phyloP scores from a whole-genome alignment of 2,888 invertebrate genomes.

The Apodemia mormo region DNA sequence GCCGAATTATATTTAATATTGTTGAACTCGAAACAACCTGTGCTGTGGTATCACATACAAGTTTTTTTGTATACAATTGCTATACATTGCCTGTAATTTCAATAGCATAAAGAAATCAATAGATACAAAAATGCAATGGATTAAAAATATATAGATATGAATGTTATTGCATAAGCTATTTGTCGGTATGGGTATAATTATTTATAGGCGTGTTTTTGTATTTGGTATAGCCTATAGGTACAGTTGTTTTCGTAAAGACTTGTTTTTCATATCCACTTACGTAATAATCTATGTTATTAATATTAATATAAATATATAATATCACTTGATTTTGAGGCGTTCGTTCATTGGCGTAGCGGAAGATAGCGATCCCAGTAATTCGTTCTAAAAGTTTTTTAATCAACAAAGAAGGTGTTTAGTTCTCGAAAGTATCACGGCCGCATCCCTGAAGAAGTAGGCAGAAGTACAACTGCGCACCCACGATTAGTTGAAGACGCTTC shows the following conservation, averaged over 20 bases:
- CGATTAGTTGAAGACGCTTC: no score
- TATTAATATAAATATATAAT: neutral
- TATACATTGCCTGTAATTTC: neutral
- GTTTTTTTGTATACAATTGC: neutral
- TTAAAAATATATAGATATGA: neutral
- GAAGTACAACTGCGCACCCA: no score
- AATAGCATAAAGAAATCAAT: neutral
- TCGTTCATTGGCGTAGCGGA: neutral
- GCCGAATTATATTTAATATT: neutral
- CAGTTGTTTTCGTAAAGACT: neutral
- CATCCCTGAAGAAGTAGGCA: no score
- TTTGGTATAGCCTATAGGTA: neutral
- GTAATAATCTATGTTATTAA: neutral
- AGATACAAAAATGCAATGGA: neutral
- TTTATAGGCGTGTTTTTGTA: conserved; percentile 5
- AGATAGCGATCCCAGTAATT: neutral
- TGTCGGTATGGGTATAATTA: neutral
- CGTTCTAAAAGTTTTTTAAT: no score
- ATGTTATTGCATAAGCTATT: neutral
- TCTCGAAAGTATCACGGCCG: no score
- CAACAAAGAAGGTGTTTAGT: no score
- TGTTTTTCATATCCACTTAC: conserved; percentile 2
- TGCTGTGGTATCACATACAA: neutral
- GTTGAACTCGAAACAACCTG: neutral
- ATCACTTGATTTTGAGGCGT: neutral